phyloP scores from a whole-genome alignment of 1,140 invertebrate species.

The Chelonus insularis region DNA sequence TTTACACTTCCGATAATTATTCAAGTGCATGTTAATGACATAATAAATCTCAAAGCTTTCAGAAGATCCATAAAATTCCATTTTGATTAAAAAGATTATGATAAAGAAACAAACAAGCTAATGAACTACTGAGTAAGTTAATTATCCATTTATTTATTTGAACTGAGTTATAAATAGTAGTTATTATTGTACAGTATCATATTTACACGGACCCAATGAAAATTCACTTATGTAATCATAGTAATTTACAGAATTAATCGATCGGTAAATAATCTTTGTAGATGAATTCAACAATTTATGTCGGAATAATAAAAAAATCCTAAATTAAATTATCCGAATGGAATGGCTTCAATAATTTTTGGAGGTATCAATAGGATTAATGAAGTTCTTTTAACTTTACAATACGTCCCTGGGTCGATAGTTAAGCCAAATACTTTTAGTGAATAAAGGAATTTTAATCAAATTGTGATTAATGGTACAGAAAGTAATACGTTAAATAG shows the following conservation, averaged over 20 bases:
- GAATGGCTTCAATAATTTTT: not conserved
- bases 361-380: conserved; percentile 23
- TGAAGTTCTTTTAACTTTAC: conserved; percentile 1
- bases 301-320: conserved; percentile 48
- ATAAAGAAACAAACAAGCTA: no score
- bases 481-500: conserved; percentile 27
- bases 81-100: no score
- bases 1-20: no score
- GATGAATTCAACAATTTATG: conserved; percentile 45
- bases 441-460: not conserved
- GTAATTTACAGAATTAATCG: conserved; percentile 30
- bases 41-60: no score
- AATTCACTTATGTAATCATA: no score
- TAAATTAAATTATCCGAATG: conserved; percentile 28
- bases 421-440: not conserved
- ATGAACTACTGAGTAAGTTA: no score
- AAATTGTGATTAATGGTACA: not conserved
- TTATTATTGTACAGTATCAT: no score
- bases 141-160: no score
- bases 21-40: no score
- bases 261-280: conserved; percentile 50
- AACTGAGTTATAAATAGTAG: no score
- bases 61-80: no score
- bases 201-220: no score
- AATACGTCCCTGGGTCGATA: not conserved